phyloP scores from a whole-genome alignment of 2,113 vertebrate species.

The Rhea pennata region DNA sequence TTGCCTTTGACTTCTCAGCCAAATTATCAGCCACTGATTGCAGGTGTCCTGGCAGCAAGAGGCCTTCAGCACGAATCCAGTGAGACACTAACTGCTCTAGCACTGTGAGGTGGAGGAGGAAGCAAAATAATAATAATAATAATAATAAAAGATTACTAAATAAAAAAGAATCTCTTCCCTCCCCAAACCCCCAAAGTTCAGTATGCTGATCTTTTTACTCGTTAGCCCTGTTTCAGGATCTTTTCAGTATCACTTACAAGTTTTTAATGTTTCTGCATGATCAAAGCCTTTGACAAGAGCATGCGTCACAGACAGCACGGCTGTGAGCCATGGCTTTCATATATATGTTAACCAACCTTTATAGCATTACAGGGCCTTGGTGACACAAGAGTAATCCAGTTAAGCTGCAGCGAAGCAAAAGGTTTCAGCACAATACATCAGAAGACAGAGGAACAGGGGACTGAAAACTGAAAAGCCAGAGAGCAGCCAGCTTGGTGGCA shows the following conservation, averaged over 20 bases:
- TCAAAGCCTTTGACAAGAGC: slow-evolving; percentile 35
- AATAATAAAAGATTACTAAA: neutral
- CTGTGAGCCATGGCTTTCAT: slow-evolving; percentile 58
- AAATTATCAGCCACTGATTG: neutral
- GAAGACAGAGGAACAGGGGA: neutral
- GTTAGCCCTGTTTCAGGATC: neutral
- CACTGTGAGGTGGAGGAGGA: fast-evolving
- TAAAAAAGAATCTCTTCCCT: neutral
- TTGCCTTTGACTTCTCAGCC: neutral
- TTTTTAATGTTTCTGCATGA: neutral
- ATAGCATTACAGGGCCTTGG: neutral
- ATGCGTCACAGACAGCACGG: neutral
- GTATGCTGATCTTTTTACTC: neutral
- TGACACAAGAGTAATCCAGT: slow-evolving; percentile 34
- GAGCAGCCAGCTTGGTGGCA: neutral
- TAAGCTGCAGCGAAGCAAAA: neutral
- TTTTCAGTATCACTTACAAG: neutral
- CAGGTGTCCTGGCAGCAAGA: neutral
- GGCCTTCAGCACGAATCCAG: neutral
- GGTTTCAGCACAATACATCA: neutral
- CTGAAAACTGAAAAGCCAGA: neutral
- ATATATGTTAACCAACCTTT: slow-evolving; percentile 53
- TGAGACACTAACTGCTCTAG: neutral
- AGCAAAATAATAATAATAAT: neutral
- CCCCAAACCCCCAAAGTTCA: neutral